phyloP scores from a whole-genome alignment of 2,797 vertebrate genomes.

The Prionace glauca region DNA sequence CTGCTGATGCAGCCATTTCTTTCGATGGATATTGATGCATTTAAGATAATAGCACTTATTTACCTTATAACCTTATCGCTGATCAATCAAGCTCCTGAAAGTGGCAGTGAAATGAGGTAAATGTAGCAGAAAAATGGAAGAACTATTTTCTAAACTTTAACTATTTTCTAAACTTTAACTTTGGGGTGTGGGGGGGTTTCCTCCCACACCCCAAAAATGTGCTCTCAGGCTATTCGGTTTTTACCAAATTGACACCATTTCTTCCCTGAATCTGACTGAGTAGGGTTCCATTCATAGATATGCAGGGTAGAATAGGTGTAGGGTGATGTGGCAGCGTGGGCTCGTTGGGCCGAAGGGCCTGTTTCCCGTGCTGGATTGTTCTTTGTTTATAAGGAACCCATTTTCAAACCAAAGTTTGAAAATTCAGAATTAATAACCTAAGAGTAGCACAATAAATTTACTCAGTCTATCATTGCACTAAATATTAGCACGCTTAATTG shows the following conservation, averaged over 20 bases:
- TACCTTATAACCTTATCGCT: neutral
- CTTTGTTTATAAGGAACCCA: neutral
- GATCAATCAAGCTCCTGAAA: neutral
- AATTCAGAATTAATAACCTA: neutral
- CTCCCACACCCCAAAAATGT: no score
- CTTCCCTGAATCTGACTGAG: no score
- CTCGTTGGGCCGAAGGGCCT: no score
- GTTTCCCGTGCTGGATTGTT: no score
- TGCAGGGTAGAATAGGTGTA: no score
- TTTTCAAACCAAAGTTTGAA: neutral
- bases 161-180: no score
- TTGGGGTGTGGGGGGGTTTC: no score
- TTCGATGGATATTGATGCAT: neutral
- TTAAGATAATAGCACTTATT: neutral
- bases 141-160: neutral
- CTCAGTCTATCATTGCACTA: neutral
- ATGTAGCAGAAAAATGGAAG: neutral
- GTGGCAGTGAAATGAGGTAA: neutral
- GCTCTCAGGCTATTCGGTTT: no score
- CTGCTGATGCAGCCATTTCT: neutral
- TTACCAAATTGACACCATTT: no score
- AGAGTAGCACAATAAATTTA: neutral
- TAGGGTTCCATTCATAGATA: no score
- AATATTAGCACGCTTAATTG: neutral
- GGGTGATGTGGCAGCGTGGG: no score